Evolutionary conservation across 92 coral and sea anemone species (phyloP), one percentile per base, ranked within the genome.

Genomic region (Virgularia gustaviana): DNA sequence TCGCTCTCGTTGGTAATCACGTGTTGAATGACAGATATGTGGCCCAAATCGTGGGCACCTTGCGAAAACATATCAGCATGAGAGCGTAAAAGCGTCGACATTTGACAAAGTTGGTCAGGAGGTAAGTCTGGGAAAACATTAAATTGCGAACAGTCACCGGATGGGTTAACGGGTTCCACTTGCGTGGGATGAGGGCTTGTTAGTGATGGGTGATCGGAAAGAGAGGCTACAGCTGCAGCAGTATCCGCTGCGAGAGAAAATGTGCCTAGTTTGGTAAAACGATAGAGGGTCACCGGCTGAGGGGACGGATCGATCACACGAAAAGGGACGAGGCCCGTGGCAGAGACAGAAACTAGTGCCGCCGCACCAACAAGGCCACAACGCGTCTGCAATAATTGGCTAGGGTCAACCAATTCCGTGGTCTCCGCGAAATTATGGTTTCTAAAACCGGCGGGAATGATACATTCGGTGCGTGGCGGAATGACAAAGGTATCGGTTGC

Each of bases 31-130:
- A 57, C 44, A 6, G 77, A 70, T 6, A 81, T 84, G 7, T 78
- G 85, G 5, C 88, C 88, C 19, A 84, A 53, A 36, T 76, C 77
- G 45, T 58, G 65, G 22, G 86, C 63, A 25, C 43, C 32, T 10
- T 52, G 11, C 29, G 81, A 81, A 49, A 79, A 65, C 8, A 73
- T n/a, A n/a, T n/a, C n/a, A n/a, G n/a, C n/a, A n/a, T n/a, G n/a
- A n/a, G n/a, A n/a, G n/a, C n/a, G n/a, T n/a, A n/a, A n/a, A n/a
- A n/a, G n/a, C n/a, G n/a, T n/a, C n/a, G n/a, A n/a, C n/a, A n/a
- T n/a, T n/a, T n/a, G n/a, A n/a, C n/a, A n/a, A n/a, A n/a, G n/a
- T n/a, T n/a, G n/a, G n/a, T n/a, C n/a, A n/a, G n/a, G n/a, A n/a
- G n/a, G n/a, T n/a, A n/a, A n/a, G n/a, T n/a, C n/a, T n/a, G n/a